Conservation (phyloP, 1,140 invertebrate species). For the Drepana arcuata region DNA sequence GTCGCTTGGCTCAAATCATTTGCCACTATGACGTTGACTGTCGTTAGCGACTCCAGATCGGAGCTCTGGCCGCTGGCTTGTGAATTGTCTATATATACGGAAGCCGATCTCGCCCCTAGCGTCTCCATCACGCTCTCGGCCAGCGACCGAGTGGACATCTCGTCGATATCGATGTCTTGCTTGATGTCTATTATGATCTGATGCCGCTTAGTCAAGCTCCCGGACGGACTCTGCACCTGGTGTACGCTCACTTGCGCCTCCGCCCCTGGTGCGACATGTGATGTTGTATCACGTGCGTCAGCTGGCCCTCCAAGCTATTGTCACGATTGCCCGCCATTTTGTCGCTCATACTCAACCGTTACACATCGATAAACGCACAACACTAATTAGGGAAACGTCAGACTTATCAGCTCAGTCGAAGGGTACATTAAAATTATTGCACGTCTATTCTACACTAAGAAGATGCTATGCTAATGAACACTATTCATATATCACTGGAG, state of each 20-base stretch:
- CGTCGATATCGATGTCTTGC: slow-evolving; percentile 68
- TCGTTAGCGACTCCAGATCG: slow-evolving; percentile 61
- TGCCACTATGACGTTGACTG: slow-evolving; percentile 64
- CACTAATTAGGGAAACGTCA: slow-evolving; percentile 29
- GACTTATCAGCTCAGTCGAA: slow-evolving; percentile 54
- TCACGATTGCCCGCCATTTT: slow-evolving; percentile 51
- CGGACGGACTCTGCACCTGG: slow-evolving; percentile 52
- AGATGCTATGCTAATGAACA: slow-evolving; percentile 57
- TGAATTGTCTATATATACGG: slow-evolving; percentile 64
- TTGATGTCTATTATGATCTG: slow-evolving; percentile 72
- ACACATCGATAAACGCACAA: slow-evolving; percentile 24
- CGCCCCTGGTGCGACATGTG: slow-evolving; percentile 46
- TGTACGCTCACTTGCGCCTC: slow-evolving; percentile 63
- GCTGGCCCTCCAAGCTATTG: slow-evolving; percentile 39
- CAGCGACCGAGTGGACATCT: slow-evolving; percentile 60
- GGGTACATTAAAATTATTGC: slow-evolving; percentile 33
- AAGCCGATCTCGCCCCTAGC: slow-evolving; percentile 58
- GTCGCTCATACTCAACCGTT: slow-evolving; percentile 5
- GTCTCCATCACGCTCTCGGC: slow-evolving; percentile 70
- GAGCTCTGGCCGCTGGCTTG: slow-evolving; percentile 41
- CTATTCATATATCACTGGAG: slow-evolving; percentile 51
- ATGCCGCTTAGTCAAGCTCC: slow-evolving; percentile 58
- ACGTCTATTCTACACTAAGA: slow-evolving; percentile 26
- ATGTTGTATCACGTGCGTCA: slow-evolving; percentile 62
- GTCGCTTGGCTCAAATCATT: slow-evolving; percentile 44